These are phyloP conservation scores for Genyomyrus donnyi DNA, from an alignment of 2,113 vertebrate species.

Conservation along the genomic window DNA sequence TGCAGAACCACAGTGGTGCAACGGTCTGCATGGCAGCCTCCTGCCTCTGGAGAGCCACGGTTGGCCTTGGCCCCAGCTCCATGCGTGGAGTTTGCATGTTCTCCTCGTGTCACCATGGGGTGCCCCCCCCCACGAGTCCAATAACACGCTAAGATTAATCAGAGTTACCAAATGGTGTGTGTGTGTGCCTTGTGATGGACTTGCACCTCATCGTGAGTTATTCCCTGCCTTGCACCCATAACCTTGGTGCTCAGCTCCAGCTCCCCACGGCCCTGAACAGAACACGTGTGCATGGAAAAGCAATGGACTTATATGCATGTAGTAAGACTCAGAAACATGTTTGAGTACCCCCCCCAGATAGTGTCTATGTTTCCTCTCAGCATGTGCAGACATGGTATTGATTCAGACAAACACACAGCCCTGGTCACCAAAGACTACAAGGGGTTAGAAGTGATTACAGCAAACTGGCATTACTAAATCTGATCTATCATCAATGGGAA, in stretches of 20 bases:
- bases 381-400: background rate
- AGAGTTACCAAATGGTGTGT: background rate
- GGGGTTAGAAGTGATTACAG: background rate
- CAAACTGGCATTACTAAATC: background rate
- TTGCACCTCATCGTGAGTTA: background rate
- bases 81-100: no score
- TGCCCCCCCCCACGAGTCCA: no score
- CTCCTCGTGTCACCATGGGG: background rate
- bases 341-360: background rate
- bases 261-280: background rate
- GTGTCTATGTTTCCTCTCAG: background rate
- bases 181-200: no score
- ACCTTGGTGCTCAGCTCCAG: background rate
- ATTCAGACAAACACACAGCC: background rate
- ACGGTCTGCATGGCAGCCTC: background rate
- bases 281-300: background rate
- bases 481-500: background rate
- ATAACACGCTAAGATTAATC: background rate
- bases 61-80: no score
- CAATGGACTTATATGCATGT: background rate
- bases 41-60: no score
- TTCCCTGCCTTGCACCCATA: background rate
- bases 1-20: background rate
- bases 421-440: background rate
- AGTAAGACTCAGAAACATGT: background rate